These are phyloP conservation scores for Venturia canescens DNA, from an alignment of 1,140 invertebrate genomes.

Conservation along the genomic window DNA sequence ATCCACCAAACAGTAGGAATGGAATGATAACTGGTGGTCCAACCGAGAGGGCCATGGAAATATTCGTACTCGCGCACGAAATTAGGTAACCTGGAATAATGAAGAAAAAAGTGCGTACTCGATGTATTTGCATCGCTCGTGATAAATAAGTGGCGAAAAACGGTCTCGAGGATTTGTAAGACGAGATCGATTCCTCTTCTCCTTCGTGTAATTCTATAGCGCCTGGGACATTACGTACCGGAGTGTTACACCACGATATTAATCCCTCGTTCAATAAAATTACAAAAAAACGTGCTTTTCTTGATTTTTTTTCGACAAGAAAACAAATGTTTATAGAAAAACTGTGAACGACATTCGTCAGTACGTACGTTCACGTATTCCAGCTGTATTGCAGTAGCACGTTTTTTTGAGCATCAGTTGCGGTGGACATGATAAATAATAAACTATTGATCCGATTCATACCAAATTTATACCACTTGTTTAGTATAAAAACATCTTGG, in stretches of 20 bases:
- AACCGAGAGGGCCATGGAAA: constrained; percentile 91
- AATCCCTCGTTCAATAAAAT: constrained; percentile 15
- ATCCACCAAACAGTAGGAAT: constrained; percentile 95
- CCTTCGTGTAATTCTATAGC: constrained; percentile 53
- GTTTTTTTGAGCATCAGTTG: too few relatives aligned
- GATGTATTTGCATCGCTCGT: constrained; percentile 16
- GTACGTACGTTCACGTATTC: too few relatives aligned
- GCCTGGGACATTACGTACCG: constrained; percentile 49
- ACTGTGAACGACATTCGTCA: too few relatives aligned
- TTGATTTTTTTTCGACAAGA: too few relatives aligned
- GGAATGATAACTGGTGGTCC: constrained; percentile 95
- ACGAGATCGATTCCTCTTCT: constrained; percentile 33
- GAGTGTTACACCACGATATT: constrained; percentile 10
- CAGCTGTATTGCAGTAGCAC: too few relatives aligned
- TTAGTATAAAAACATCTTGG: too few relatives aligned
- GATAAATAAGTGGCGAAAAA: not conserved
- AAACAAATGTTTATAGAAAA: too few relatives aligned
- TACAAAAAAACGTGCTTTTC: not conserved
- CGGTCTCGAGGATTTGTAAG: constrained; percentile 32
- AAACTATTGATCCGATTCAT: too few relatives aligned
- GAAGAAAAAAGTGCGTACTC: constrained; percentile 5
- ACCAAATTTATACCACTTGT: too few relatives aligned
- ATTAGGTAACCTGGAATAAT: constrained; percentile 88
- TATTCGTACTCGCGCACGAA: constrained; percentile 88
- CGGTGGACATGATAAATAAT: too few relatives aligned